Percentiles rank a stretch among this genome's conserved stretches.
These are phyloP conservation scores for Yponomeuta sedellus DNA, from an alignment of 2,888 invertebrate genomes.

Conservation along the genomic window DNA sequence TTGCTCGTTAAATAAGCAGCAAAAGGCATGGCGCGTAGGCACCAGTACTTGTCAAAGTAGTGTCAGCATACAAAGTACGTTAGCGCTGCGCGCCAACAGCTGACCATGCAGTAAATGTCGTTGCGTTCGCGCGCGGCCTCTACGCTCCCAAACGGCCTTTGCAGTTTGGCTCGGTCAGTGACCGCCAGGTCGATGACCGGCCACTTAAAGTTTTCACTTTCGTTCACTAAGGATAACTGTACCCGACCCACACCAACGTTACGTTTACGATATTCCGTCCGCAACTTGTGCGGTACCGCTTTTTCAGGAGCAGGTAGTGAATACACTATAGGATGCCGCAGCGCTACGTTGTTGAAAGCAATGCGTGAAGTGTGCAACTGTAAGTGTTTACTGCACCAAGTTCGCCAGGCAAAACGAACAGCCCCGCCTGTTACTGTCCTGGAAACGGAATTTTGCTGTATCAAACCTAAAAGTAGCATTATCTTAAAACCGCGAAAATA, in stretches of 20 bases:
- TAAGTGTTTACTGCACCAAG: not conserved
- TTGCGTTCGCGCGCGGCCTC: slow-evolving; percentile 53
- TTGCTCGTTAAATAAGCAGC: not conserved
- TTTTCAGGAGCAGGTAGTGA: slow-evolving; percentile 47
- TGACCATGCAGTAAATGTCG: slow-evolving; percentile 19
- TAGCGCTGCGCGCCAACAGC: slow-evolving; percentile 15
- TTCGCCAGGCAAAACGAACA: not conserved
- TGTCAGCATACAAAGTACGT: not conserved
- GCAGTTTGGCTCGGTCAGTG: slow-evolving; percentile 73
- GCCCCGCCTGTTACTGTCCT: not conserved
- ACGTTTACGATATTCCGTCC: slow-evolving; percentile 46
- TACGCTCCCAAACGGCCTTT: slow-evolving; percentile 75
- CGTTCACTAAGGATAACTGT: slow-evolving; percentile 76
- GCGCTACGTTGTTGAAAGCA: not conserved
- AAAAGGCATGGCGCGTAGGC: slow-evolving; percentile 1
- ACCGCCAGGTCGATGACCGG: slow-evolving; percentile 66
- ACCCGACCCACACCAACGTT: slow-evolving; percentile 51
- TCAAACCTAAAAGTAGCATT: not conserved
- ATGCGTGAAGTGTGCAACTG: not conserved
- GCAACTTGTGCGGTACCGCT: slow-evolving; percentile 30
- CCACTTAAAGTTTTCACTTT: slow-evolving; percentile 74
- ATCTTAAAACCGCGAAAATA: no score
- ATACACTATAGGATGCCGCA: slow-evolving; percentile 36
- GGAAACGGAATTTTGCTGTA: not conserved
- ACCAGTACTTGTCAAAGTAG: not conserved